These are phyloP conservation scores for Sarcophilus harrisii DNA, from an alignment of 2,797 vertebrate genomes.

Conservation along the genomic window DNA sequence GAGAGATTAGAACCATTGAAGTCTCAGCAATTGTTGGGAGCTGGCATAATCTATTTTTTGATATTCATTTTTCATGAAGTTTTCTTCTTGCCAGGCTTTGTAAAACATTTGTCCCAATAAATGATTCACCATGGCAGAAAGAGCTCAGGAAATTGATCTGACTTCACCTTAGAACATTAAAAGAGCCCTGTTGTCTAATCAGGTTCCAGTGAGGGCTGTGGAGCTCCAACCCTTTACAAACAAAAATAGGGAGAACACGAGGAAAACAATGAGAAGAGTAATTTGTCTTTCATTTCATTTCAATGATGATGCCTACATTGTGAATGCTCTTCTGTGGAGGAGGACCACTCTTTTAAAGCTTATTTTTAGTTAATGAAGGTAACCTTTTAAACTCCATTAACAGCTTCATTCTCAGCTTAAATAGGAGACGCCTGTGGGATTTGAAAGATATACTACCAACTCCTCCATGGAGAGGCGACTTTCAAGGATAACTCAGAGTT, in stretches of 20 bases:
- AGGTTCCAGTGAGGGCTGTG: constrained; percentile 41
- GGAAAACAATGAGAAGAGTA: constrained; percentile 39
- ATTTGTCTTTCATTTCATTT: constrained; percentile 70
- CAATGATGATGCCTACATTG: constrained; percentile 39
- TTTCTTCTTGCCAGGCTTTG: constrained; percentile 81
- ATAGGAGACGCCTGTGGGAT: constrained; percentile 63
- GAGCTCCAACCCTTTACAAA: constrained; percentile 39
- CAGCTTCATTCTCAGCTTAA: constrained; percentile 65
- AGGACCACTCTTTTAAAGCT: constrained; percentile 66
- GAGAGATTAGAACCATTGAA: constrained; percentile 36
- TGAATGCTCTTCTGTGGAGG: constrained; percentile 57
- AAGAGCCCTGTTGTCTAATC: constrained; percentile 59
- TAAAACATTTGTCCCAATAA: constrained; percentile 84
- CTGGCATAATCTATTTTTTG: constrained; percentile 77
- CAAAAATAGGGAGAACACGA: constrained; percentile 41
- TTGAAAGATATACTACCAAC: constrained; percentile 46
- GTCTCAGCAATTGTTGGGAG: constrained; percentile 35
- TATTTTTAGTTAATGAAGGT: constrained; percentile 77
- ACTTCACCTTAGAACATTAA: constrained; percentile 65
- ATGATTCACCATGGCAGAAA: constrained; percentile 81
- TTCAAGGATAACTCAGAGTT: constrained; percentile 53
- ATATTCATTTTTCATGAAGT: constrained; percentile 87
- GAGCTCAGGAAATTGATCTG: constrained; percentile 78
- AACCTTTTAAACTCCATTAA: constrained; percentile 80
- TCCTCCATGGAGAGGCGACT: constrained; percentile 55